A percentile compares a stretch with the other conserved stretches of the same genome.
Conservation (phyloP, 2,113 vertebrate species). For the Panurus biarmicus region DNA sequence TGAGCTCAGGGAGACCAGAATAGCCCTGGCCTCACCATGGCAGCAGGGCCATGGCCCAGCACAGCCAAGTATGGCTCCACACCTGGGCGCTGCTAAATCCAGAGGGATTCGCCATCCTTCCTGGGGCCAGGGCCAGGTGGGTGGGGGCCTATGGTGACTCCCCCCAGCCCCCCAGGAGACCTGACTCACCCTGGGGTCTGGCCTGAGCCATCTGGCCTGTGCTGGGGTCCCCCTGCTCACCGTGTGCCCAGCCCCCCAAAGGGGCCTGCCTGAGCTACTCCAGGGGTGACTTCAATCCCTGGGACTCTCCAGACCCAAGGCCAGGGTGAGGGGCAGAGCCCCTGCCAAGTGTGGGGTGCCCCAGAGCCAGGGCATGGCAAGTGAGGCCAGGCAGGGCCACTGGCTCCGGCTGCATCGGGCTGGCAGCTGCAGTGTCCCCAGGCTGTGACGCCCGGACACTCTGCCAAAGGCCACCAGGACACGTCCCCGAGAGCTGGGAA, state of each 20-base stretch:
- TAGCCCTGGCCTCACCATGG: conserved; percentile 5
- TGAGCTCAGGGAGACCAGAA: conserved; percentile 48
- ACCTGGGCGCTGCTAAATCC: not conserved
- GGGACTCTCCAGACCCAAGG: not conserved
- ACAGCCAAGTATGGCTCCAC: not conserved
- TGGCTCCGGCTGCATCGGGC: not conserved
- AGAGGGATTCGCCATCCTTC: not conserved
- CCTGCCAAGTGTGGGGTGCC: not conserved
- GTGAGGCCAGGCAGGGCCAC: not conserved
- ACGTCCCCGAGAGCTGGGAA: not conserved
- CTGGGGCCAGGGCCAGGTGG: not conserved
- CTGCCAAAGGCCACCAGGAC: conserved; percentile 18
- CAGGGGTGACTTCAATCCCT: not conserved
- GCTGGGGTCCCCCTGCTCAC: not conserved
- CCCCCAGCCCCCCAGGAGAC: not conserved
- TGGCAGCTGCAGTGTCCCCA: not conserved
- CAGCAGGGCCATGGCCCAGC: not conserved
- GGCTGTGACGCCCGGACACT: not conserved
- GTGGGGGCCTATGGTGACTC: not conserved
- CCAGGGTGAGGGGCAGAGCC: not conserved
- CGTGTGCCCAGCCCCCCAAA: fast-evolving
- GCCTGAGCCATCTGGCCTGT: not conserved
- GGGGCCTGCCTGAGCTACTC: not conserved
- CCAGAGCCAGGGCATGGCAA: not conserved
- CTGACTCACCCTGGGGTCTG: not conserved